Base-by-base conservation (phyloP, 2,888 invertebrate genomes). In the Rhagonycha fulva region DNA sequence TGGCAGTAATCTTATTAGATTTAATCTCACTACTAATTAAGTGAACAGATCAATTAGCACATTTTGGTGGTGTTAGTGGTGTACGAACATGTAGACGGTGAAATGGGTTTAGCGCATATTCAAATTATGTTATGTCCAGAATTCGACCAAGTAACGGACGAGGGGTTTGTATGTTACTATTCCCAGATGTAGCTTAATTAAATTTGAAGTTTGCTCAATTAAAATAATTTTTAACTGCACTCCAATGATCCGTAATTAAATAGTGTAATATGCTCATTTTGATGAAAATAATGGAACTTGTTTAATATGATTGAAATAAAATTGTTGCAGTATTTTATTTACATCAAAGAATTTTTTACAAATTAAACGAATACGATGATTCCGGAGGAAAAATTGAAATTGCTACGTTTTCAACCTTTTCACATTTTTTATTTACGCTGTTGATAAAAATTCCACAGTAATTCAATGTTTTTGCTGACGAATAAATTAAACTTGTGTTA, bases 91-190 rank as follows among this genome's bases (percentile, higher is more conserved):
- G 75, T 71, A 74, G 74, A 70, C 71, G 26, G 66, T 71, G 67
- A 74, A 70, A 74, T 78, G 74, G 76, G 71, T 74, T 71, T 71
- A 70, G 74, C 76, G 69, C 78, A 74, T 76, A 79, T 74, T 74
- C 76, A 67, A 73, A 78, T 80, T 80, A 80, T 75, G 69, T 78
- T 79, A 77, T 76, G 81, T 78, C 76, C 79, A 77, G 78, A 76
- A 79, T 78, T 75, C 76, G 75, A 75, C 75, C 74, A 70, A 67
- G 68, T 71, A 71, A 61, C 62, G 62, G 71, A 75, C 47, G 47
- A 12, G 12, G 70, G 71, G 75, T 68, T 76, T 78, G 70, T 77
- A 76, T 68, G 76, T 26, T 61, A 72, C 24, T 68, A 68, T 71
- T 74, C 69, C 61, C 30, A 69, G 74, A 61, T 28, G 67, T 28